A percentile compares a stretch with the other conserved stretches of the same genome.
These are phyloP conservation scores for Brachyptera putata DNA, from an alignment of 2,888 invertebrate genomes.

Conservation along the genomic window DNA sequence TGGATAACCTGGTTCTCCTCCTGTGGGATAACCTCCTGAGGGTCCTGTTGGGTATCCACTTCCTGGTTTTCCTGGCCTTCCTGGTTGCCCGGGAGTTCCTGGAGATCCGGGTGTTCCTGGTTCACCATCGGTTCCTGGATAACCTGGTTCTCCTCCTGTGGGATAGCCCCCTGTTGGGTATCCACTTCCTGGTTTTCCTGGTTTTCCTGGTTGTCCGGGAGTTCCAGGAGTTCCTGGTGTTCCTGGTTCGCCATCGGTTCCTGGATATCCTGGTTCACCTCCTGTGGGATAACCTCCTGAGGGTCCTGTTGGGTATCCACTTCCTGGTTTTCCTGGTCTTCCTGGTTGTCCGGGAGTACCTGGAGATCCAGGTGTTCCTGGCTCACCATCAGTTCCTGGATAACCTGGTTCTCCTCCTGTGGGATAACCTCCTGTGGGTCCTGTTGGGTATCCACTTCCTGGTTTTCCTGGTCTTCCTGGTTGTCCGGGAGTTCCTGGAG, in stretches of 20 bases:
- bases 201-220: constrained; percentile 30
- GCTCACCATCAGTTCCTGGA: constrained; percentile 37
- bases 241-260: constrained; percentile 39
- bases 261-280: constrained; percentile 27
- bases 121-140: constrained; percentile 35
- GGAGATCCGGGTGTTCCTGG: constrained; percentile 35
- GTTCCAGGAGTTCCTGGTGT: constrained; percentile 38
- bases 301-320: too few species aligned
- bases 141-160: too few species aligned
- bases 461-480: constrained; percentile 37
- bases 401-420: constrained; percentile 39
- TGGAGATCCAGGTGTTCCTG: constrained; percentile 36
- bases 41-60: constrained; percentile 3
- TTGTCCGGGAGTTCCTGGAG: constrained; percentile 31
- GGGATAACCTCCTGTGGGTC: constrained; percentile 39
- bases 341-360: constrained; percentile 39
- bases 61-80: constrained; percentile 37
- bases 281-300: background rate
- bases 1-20: constrained; percentile 34
- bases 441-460: constrained; percentile 36
- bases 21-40: constrained; percentile 29
- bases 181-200: constrained; percentile 38
- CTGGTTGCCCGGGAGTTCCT: constrained; percentile 34
- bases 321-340: constrained; percentile 41
- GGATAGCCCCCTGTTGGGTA: too few species aligned